These are phyloP conservation scores for Vulpes vulpes DNA, from an alignment of 2,113 vertebrate species.

Conservation along the genomic window DNA sequence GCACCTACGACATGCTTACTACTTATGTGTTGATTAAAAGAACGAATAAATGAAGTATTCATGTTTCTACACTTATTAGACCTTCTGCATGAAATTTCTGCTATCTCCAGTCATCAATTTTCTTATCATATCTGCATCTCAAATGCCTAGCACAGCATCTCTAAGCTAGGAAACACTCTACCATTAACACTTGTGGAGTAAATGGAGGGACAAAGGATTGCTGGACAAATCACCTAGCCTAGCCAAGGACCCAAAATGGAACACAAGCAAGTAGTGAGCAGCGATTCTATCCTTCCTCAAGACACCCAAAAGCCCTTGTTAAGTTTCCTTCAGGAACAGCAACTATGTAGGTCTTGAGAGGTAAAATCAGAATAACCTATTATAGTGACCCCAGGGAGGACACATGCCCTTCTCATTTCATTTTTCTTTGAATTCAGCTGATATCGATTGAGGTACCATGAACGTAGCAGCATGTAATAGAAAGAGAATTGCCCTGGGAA, in stretches of 20 bases:
- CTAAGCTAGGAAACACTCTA: background rate
- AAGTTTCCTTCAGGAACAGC: background rate
- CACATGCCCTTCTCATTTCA: slow-evolving; percentile 5
- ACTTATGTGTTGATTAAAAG: background rate
- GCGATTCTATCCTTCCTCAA: background rate
- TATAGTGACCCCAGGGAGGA: background rate
- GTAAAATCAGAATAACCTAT: slow-evolving; percentile 37
- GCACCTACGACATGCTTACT: background rate
- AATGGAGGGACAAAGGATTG: background rate
- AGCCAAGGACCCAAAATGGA: background rate
- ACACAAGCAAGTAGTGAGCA: background rate
- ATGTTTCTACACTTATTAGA: background rate
- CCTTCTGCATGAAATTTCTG: background rate
- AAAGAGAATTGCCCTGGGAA: slow-evolving; percentile 32
- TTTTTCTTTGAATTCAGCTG: slow-evolving; percentile 56
- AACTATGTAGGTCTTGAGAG: background rate
- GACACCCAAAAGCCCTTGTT: background rate
- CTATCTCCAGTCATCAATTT: background rate
- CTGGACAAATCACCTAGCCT: background rate
- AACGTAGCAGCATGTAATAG: background rate
- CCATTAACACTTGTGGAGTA: background rate
- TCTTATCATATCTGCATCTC: background rate
- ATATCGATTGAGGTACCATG: slow-evolving; percentile 20
- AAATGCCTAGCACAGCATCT: background rate
- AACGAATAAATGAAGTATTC: background rate